Percentiles rank a stretch among this genome's conserved stretches.
Evolutionary conservation across 2,113 vertebrate genomes (phyloP).

Genomic region (Tor tambroides): DNA sequence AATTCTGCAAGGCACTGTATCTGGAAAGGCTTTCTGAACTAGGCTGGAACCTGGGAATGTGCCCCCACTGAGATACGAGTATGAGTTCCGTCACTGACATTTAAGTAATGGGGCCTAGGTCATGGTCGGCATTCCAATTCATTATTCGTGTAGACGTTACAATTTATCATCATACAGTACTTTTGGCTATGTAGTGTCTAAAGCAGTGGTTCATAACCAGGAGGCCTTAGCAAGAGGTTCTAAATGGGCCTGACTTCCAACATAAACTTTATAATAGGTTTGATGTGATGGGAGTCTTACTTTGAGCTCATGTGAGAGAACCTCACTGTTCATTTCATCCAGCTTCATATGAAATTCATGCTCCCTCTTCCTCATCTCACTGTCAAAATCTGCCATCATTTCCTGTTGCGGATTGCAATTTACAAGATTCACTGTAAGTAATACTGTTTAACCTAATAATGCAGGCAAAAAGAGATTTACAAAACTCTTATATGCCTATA

Average conservation of each 20-base stretch:
- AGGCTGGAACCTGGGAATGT: not conserved
- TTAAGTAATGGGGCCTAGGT: not conserved
- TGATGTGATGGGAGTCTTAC: conserved; percentile 62
- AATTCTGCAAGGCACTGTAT: too few species aligned
- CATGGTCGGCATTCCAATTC: not conserved
- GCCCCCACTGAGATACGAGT: not conserved
- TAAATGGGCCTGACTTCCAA: not conserved
- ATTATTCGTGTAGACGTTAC: not conserved
- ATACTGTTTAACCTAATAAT: not conserved
- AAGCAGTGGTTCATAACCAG: not conserved
- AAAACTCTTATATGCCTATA: not conserved
- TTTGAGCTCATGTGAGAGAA: conserved; percentile 77
- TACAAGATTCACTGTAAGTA: not conserved
- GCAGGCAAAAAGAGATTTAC: not conserved
- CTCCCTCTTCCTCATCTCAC: conserved; percentile 70
- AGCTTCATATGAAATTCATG: conserved; percentile 73
- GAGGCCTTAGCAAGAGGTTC: not conserved
- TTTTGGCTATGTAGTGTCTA: not conserved
- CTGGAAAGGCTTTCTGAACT: not conserved
- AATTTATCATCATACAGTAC: not conserved
- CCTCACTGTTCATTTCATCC: conserved; percentile 68
- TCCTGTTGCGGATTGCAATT: conserved; percentile 70
- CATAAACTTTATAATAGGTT: not conserved
- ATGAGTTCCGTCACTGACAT: not conserved
- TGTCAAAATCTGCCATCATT: conserved; percentile 73